Conservation (phyloP, 2,113 vertebrate species). For the Spea multiplicata region DNA sequence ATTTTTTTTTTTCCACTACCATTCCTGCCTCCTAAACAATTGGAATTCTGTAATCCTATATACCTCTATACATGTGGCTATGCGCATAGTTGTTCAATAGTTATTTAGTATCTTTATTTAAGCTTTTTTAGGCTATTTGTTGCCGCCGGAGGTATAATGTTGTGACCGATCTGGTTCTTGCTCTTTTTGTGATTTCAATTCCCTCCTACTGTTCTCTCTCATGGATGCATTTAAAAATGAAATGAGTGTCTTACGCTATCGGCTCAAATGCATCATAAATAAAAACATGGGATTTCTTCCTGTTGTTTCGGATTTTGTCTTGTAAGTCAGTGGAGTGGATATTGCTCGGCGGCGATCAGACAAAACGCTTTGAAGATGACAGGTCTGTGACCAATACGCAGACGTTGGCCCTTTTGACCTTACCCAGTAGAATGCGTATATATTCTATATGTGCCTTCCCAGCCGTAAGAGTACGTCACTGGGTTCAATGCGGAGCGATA, state of each 20-base stretch:
- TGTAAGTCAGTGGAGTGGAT: conserved; percentile 7
- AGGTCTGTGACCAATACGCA: conserved; percentile 10
- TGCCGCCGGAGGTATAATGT: neutral
- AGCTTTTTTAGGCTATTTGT: neutral
- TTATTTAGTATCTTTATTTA: no score
- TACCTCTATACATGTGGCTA: no score
- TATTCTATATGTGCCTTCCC: no score
- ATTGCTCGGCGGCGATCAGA: conserved; percentile 14
- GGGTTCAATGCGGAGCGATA: no score
- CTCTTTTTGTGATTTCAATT: conserved; percentile 6
- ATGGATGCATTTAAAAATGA: conserved; percentile 14
- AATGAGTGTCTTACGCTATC: conserved; percentile 12
- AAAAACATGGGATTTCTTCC: conserved; percentile 27
- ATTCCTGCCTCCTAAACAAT: no score
- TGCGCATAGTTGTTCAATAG: no score
- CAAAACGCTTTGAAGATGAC: conserved; percentile 6
- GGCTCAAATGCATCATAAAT: conserved; percentile 38
- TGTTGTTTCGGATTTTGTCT: conserved; percentile 15
- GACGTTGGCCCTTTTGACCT: conserved; percentile 10
- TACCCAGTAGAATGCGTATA: neutral
- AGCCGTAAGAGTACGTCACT: no score
- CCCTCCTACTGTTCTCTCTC: conserved; percentile 14
- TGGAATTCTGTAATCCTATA: no score
- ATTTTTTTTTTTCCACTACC: no score
- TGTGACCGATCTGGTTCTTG: neutral